phyloP scores from a whole-genome alignment of 2,113 vertebrate species.

The Gavia stellata region DNA sequence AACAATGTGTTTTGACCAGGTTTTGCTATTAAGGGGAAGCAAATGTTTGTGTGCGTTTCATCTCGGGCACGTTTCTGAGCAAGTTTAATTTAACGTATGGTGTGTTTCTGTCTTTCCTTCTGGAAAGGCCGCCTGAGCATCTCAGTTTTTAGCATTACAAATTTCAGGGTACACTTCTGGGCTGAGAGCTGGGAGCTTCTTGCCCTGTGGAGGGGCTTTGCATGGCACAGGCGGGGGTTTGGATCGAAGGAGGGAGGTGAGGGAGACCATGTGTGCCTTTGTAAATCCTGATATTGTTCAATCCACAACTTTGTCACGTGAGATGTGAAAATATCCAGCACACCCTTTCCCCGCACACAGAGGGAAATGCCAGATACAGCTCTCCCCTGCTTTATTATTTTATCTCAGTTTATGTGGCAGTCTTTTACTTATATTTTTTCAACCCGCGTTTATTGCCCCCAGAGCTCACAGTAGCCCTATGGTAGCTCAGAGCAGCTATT shows the following conservation, averaged over 20 bases:
- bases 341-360: neutral
- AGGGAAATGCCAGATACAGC: neutral
- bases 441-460: neutral
- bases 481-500: neutral
- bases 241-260: neutral
- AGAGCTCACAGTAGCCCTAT: neutral
- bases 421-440: neutral
- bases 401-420: neutral
- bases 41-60: neutral
- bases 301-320: neutral
- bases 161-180: neutral
- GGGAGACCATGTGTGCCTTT: neutral
- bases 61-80: neutral
- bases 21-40: neutral
- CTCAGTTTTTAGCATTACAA: neutral
- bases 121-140: neutral
- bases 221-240: neutral
- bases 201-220: neutral
- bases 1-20: neutral
- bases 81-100: neutral
- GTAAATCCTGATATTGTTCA: neutral
- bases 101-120: neutral
- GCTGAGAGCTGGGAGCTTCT: neutral
- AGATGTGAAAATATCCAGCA: neutral
- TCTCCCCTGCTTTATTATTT: neutral